Evolutionary conservation across 2,113 vertebrate genomes (phyloP), one percentile per base, ranked within the genome.

Genomic region (Apteryx mantelli): DNA sequence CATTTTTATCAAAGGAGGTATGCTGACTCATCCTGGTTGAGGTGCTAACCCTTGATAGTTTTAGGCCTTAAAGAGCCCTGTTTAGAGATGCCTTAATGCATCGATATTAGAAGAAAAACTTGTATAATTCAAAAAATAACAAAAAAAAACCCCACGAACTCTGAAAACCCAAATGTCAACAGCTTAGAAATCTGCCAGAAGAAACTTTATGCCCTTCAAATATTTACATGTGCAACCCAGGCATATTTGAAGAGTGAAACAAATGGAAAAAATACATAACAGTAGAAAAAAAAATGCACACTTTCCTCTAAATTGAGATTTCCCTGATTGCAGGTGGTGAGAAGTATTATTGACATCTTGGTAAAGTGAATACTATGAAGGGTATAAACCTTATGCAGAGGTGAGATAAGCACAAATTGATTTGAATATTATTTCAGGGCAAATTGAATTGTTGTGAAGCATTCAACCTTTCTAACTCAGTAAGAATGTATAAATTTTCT

Each of bases 351-450:
- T 95, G 79, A 75, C 52, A 24, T 94, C 85, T 91, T 96, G 74
- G 96, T 95, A 94, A 97, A 97, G 36, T 38, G 86, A 96, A 76
- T 94, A 38, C 70, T 94, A 44, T 92, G 92, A 96, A 87, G 78
- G 82, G 55, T 96, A 61, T 53, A 97, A 97, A 84, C 66, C 78
- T 96, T 90, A 96, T 96, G 92, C 81, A 91, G 88, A 91, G 64
- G 30, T 73, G 91, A 97, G 97, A 98, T 98, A 97, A 98, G 93
- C 91, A 97, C 96, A 97, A 97, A 95, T 61, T 65, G 77, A 93
- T 98, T 97, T 86, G 48, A 97, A 95, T 97, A 85, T 97, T 96
- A 97, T 97, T 95, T 7, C 70, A 92, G 83, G 50, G 90, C 91
- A 97, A 96, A 97, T 61, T 70, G 79, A 96, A 93, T 60, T 89